Percentiles rank a stretch among this genome's conserved stretches.
phyloP scores from a whole-genome alignment of 1,140 invertebrate genomes.

The Leptestheria dahalacensis region DNA sequence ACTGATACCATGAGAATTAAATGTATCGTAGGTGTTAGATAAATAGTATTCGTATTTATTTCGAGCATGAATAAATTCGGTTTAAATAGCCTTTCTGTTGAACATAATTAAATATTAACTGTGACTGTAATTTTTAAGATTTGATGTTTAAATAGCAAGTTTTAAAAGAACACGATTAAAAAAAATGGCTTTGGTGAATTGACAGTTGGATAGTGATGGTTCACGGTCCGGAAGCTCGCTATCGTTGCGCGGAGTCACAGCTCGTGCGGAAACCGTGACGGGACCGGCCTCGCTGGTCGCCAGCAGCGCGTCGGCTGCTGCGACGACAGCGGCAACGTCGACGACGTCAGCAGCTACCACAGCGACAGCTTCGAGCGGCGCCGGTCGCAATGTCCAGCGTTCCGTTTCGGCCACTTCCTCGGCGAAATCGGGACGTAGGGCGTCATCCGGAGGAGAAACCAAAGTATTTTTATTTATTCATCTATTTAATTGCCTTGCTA shows the following conservation, averaged over 20 bases:
- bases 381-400: constrained; percentile 58
- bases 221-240: constrained; percentile 86
- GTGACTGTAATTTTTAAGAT: too few relatives aligned
- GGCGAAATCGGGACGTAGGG: constrained; percentile 54
- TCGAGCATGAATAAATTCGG: too few relatives aligned
- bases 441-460: constrained; percentile 40
- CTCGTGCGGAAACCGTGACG: constrained; percentile 36
- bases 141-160: too few relatives aligned
- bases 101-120: too few relatives aligned
- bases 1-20: too few relatives aligned
- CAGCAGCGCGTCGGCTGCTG: constrained; percentile 53
- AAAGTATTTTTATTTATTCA: constrained; percentile 19
- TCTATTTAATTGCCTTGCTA: too few relatives aligned
- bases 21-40: too few relatives aligned
- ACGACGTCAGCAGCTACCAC: constrained; percentile 53
- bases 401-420: constrained; percentile 75
- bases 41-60: too few relatives aligned
- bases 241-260: constrained; percentile 71
- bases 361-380: constrained; percentile 31
- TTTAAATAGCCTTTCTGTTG: too few relatives aligned
- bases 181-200: constrained; percentile 20
- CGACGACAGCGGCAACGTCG: constrained; percentile 45
- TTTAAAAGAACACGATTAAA: neutral
- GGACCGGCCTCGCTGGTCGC: constrained; percentile 44
- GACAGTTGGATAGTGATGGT: constrained; percentile 83